Percentiles rank a stretch among this genome's conserved stretches.
These are phyloP conservation scores for Amaurobius ferox DNA, from an alignment of 2,888 invertebrate species.

Conservation along the genomic window DNA sequence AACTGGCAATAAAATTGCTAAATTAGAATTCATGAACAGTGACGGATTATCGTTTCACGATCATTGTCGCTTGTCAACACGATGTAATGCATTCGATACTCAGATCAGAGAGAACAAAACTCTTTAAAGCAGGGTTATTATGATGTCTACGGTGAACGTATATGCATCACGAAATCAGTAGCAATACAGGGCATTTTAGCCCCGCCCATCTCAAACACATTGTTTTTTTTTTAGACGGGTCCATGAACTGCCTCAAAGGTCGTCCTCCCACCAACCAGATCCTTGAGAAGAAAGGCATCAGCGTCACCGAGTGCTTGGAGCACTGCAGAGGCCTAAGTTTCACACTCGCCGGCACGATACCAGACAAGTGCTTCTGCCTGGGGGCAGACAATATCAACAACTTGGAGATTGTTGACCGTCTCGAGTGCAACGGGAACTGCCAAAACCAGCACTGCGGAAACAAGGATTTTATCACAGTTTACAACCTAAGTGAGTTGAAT, in stretches of 20 bases:
- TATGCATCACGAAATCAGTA: too few species aligned
- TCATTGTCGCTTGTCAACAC: too few species aligned
- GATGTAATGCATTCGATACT: too few species aligned
- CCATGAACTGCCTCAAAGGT: slow-evolving; percentile 69
- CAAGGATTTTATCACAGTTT: slow-evolving; percentile 49
- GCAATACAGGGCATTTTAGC: too few species aligned
- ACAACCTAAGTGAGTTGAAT: slow-evolving; percentile 64
- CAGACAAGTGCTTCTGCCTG: slow-evolving; percentile 56
- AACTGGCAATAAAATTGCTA: too few species aligned
- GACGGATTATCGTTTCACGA: too few species aligned
- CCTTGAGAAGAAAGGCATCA: slow-evolving; percentile 49
- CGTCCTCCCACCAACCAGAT: slow-evolving; percentile 42
- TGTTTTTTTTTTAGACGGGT: slow-evolving; percentile 37
- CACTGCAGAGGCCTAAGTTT: slow-evolving; percentile 62
- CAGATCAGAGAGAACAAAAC: too few species aligned
- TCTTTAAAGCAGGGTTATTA: too few species aligned
- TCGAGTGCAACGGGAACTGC: slow-evolving; percentile 58
- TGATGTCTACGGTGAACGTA: too few species aligned
- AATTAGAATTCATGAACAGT: too few species aligned
- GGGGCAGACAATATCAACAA: slow-evolving; percentile 34
- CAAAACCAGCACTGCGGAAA: slow-evolving; percentile 66
- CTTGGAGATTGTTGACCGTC: slow-evolving; percentile 18
- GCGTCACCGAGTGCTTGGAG: slow-evolving; percentile 64
- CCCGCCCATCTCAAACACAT: too few species aligned
- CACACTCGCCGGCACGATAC: slow-evolving; percentile 38